Conservation (phyloP, 2,113 vertebrate species). For the Dromaius novaehollandiae region DNA sequence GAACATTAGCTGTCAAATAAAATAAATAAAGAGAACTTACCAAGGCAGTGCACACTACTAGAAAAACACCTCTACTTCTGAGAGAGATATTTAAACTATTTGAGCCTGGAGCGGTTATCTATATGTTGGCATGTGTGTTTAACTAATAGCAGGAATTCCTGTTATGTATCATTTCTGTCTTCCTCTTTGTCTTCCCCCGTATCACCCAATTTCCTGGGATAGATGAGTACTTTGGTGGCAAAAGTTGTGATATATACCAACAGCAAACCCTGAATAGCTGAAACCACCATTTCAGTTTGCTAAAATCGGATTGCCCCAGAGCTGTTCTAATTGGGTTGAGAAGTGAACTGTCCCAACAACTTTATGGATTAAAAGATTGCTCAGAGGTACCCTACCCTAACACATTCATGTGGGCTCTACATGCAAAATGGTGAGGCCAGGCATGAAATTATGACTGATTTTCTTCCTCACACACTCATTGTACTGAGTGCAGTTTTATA, state of each 20-base stretch:
- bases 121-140: fast-evolving
- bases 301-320: not conserved
- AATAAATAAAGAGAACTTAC: not conserved
- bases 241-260: not conserved
- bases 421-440: not conserved
- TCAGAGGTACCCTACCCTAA: not conserved
- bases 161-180: not conserved
- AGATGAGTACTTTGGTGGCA: not conserved
- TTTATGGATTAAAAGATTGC: not conserved
- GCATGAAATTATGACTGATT: not conserved
- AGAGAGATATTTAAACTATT: not conserved
- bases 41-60: not conserved
- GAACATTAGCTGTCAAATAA: not conserved
- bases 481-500: not conserved
- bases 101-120: not conserved
- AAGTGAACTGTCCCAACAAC: not conserved
- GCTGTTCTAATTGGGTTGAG: not conserved
- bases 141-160: not conserved
- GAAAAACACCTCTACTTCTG: not conserved
- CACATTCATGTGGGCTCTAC: not conserved
- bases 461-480: not conserved
- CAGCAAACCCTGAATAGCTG: not conserved
- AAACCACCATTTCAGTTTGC: not conserved
- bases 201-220: not conserved
- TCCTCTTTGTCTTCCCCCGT: not conserved